A percentile compares a stretch with the other conserved stretches of the same genome.
phyloP scores from a whole-genome alignment of 2,888 invertebrate genomes.

The Tipula unca region DNA sequence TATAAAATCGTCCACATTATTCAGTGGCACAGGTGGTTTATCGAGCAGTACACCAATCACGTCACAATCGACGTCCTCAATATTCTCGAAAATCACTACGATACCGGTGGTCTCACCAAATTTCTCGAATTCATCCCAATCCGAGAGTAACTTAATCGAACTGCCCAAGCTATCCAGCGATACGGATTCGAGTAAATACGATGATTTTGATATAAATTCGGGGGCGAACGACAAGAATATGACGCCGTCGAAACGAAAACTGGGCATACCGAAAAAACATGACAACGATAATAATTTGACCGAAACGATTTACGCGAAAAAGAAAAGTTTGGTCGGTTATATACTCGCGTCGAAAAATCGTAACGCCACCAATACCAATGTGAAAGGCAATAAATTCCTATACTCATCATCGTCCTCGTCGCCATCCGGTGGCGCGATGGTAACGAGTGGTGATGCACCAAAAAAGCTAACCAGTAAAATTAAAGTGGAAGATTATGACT shows the following conservation, averaged over 20 bases:
- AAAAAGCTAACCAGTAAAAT: background rate
- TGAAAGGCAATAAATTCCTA: constrained; percentile 22
- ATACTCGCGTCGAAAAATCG: constrained; percentile 46
- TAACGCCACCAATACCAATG: constrained; percentile 23
- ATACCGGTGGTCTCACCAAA: constrained; percentile 9
- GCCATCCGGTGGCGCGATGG: background rate
- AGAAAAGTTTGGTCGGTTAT: constrained; percentile 61
- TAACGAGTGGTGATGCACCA: background rate
- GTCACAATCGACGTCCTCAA: constrained; percentile 22
- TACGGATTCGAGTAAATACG: constrained; percentile 31
- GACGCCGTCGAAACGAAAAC: constrained; percentile 59
- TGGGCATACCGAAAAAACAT: constrained; percentile 69
- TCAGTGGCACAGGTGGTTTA: background rate
- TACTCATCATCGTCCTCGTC: background rate
- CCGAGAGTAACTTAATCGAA: constrained; percentile 23
- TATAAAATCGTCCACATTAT: background rate
- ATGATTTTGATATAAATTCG: constrained; percentile 28
- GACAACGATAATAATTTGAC: constrained; percentile 51
- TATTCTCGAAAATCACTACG: constrained; percentile 19
- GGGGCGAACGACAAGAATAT: constrained; percentile 21
- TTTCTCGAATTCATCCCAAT: constrained; percentile 20
- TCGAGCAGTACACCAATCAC: constrained; percentile 24
- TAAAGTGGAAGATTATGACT: constrained; percentile 8
- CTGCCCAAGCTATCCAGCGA: constrained; percentile 30
- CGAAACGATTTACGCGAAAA: constrained; percentile 76